Base-by-base conservation (phyloP, 2,888 invertebrate genomes). In the Drosophila subsilvestris region DNA sequence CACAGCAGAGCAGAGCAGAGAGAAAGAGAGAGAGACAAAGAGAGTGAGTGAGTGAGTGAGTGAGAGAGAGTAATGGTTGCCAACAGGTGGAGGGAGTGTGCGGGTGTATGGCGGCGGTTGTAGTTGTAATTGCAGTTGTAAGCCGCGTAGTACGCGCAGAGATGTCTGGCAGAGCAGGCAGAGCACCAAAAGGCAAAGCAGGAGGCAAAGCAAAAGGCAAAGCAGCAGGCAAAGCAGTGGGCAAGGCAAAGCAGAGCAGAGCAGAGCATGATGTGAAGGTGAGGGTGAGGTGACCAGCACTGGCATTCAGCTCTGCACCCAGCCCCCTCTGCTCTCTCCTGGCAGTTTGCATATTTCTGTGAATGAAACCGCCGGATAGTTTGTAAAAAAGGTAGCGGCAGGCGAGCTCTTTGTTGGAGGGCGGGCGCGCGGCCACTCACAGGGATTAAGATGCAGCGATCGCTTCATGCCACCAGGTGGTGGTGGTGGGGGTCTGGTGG, bases 121-220 rank as follows among this genome's bases (percentile, higher is more conserved):
- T 62, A 81, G 79, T 78, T 81, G 78, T 78, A 78, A 79, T 79
- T 79, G 78, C 76, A 78, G 78, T 78, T 81, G 78, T 78, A 78
- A 79, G 82, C 63, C 73, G 82, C 79, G 79, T 78, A 78, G 79
- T 79, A 81, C 80, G 78, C 79, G 78, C 82, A 56, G 27, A 37
- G 8, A 22, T 25, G 55, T 54, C 60, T 45, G 56, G 37, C 37
- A 7, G 37, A 14, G 1, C 12, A 25, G 45, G 55, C 32, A 37
- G 9, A 9, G 27, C 27, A 37, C 7, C 14, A 37, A n/a, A n/a
- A n/a, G n/a, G n/a, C n/a, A n/a, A n/a, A n/a, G 37, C 22, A 22
- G 22, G 4, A 6, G 37, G 37, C 37, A 37, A 14, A 37, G 37
- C 57, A 47, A 2, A 9, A 18, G 45, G 56, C 32, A 37, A 14